Conservation (phyloP, 2,113 vertebrate species). For the Anas platyrhynchos region DNA sequence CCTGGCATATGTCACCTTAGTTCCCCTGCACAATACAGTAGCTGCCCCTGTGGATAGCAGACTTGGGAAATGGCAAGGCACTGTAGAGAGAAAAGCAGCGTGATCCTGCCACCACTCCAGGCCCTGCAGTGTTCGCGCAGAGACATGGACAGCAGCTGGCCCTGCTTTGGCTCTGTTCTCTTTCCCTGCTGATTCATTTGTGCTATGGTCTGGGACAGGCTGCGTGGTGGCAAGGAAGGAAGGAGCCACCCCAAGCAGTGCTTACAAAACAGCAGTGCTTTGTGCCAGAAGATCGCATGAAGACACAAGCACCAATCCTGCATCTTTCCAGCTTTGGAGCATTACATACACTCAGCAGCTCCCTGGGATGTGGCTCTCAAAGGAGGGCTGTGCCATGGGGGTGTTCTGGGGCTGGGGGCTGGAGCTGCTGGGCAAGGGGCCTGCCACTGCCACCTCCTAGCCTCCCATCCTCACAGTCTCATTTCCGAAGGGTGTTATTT, state of each 20-base stretch:
- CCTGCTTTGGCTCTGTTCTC: fast-evolving
- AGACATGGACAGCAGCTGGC: background rate
- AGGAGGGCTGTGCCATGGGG: fast-evolving
- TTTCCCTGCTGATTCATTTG: fast-evolving
- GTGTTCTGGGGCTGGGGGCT: background rate
- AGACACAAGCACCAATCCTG: background rate
- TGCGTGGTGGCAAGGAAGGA: fast-evolving
- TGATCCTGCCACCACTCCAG: fast-evolving
- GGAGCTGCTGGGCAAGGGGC: background rate
- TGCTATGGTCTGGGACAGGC: fast-evolving
- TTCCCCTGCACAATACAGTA: background rate
- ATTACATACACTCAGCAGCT: background rate
- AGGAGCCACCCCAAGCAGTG: background rate
- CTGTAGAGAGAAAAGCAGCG: fast-evolving
- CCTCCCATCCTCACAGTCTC: slow-evolving; percentile 27
- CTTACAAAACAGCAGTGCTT: background rate
- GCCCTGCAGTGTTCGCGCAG: background rate
- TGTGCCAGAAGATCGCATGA: fast-evolving
- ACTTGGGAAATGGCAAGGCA: background rate
- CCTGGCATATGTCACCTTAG: background rate
- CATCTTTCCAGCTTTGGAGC: background rate
- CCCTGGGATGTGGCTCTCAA: fast-evolving
- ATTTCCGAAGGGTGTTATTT: slow-evolving; percentile 79
- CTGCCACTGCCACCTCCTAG: background rate
- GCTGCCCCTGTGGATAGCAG: background rate